Base-by-base conservation (phyloP, 1,140 invertebrate species). In the Cydia splendana region DNA sequence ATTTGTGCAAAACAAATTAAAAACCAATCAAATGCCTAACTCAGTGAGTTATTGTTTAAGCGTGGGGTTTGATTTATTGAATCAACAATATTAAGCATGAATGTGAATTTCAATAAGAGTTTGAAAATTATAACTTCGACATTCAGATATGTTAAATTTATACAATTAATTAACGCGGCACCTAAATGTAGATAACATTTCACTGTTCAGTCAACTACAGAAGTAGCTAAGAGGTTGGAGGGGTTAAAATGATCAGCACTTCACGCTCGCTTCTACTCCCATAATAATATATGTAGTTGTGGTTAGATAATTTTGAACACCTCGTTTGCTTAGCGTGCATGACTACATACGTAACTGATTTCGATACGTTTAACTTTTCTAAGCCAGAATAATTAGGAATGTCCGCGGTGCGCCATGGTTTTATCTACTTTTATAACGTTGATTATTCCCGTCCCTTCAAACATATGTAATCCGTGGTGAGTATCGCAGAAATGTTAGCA, bases 401-500 rank as follows among this genome's bases (percentile, higher is more conserved):
- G 20, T 24, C 15, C n/a, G 51, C 15, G 51, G 45, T 38, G 53
- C 53, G 53, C 9, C n/a, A 18, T 15, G 65, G 24, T 65, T 24
- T 65, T 65, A 65, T 51, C 10, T 69, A 38, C 30, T 71, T 71
- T 71, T 69, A 18, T 20, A 69, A 69, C 24, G 18, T 69, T 74
- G 38, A 53, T 51, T 74, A 74, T 48, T 51, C 51, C 6, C 71
- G 20, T 74, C 34, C 12, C 15, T 69, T 69, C 12, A 38, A 15
- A 13, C 30, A 4, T 10, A n/a, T 18, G 38, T 18, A 42, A 71
- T 38, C 30, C 38, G n/a, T 34, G 18, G n/a, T 53, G n/a, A 53
- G 51, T 69, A 69, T 71, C 67, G 34, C 67, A 30, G 65, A 67
- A 24, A 42, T 42, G 34, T 71, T 38, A 38, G 6, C 15, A 13